phyloP scores from a whole-genome alignment of 2,888 invertebrate species.

The Chalcis sispes region DNA sequence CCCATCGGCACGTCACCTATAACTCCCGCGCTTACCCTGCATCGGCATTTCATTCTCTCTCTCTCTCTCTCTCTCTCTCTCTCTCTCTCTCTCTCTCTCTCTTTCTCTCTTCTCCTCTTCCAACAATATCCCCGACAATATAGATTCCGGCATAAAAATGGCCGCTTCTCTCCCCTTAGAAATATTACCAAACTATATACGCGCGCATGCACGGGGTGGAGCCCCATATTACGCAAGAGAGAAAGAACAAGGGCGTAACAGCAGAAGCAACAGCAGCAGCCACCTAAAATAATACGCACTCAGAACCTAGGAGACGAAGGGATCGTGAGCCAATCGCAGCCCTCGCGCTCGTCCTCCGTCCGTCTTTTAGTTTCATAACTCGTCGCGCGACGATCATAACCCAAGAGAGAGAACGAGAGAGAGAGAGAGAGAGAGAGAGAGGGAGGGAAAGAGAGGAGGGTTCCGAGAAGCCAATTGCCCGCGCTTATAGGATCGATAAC shows the following conservation, averaged over 20 bases:
- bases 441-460: background rate
- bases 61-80: background rate
- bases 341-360: background rate
- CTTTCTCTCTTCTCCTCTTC: too few relatives aligned
- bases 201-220: slow-evolving; percentile 25
- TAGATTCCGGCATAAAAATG: too few relatives aligned
- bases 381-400: background rate
- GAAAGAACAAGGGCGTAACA: background rate
- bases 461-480: too few relatives aligned
- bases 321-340: slow-evolving; percentile 3
- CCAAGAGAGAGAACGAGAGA: background rate
- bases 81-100: background rate
- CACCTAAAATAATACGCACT: background rate
- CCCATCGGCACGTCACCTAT: background rate
- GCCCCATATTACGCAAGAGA: slow-evolving; percentile 18
- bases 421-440: too few relatives aligned
- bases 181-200: slow-evolving; percentile 39
- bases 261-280: too few relatives aligned
- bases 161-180: slow-evolving; percentile 14
- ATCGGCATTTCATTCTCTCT: background rate
- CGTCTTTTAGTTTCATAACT: slow-evolving; percentile 10
- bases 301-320: slow-evolving; percentile 16
- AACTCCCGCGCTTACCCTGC: background rate
- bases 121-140: too few relatives aligned
- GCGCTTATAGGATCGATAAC: too few relatives aligned